Evolutionary conservation across 2,888 invertebrate species (phyloP), one percentile per base, ranked within the genome.

Genomic region (Ptilodon capucinus): DNA sequence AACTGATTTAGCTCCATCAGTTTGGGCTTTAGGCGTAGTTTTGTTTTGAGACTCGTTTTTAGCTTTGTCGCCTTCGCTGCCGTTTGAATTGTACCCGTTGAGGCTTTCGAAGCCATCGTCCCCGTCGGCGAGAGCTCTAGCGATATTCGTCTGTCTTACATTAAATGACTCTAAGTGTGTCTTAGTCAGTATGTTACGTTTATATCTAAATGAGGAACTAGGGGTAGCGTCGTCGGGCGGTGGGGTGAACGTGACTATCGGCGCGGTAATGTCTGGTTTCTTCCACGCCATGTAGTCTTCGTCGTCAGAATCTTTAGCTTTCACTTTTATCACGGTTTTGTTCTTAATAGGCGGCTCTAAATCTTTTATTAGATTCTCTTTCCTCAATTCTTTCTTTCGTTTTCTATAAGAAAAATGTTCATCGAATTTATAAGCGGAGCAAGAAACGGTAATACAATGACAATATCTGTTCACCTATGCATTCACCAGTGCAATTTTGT

Each of bases 41-140:
- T 76, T 76, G 40, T 51, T 57, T 43, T 52, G 60, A 43, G 50
- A 52, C 32, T 65, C 65, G 61, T 60, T 65, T 49, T 68, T 72
- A 17, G 53, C 25, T 54, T 70, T 81, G 32, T 90, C 90, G 35
- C 71, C 83, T 53, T 91, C 89, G 59, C 95, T 95, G 44, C 93
- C 93, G 68, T 94, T 93, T 0, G 96, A 96, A 58, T 94, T 95
- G 74, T 96, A 96, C 8, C 96, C 96, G 68, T 95, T 96, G 7
- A 97, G 91, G 77, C 96, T 96, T 85, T 97, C 97, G 70, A 97
- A 96, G 11, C 96, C 97, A 73, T 97, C 96, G 72, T 97, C 97
- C 74, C 96, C 91, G 51, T 92, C 92, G 21, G 86, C 86, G 38
- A 88, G 77, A 0, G 80, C 76, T 67, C 76, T 74, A 0, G 77